phyloP scores from a whole-genome alignment of 2,888 invertebrate genomes.

The Neoaliturus tenellus region DNA sequence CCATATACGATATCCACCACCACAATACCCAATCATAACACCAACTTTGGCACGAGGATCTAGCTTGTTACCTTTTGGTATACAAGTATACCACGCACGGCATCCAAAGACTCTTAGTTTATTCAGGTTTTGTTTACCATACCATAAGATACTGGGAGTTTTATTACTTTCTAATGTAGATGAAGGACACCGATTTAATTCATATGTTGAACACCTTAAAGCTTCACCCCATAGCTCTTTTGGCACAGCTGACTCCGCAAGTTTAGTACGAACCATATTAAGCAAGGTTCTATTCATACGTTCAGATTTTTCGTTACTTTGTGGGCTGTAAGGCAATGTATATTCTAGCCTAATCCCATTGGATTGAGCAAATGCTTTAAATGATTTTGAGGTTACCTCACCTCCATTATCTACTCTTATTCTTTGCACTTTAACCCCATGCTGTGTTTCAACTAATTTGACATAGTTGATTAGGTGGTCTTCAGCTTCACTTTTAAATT shows the following conservation, averaged over 20 bases:
- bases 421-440: conserved; percentile 64
- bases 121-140: conserved; percentile 52
- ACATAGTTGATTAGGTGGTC: conserved; percentile 65
- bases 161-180: conserved; percentile 12
- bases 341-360: conserved; percentile 65
- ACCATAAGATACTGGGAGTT: conserved; percentile 59
- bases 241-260: conserved; percentile 63
- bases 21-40: conserved; percentile 58
- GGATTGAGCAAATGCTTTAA: conserved; percentile 62
- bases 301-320: conserved; percentile 67
- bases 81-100: conserved; percentile 51
- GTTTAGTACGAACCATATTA: conserved; percentile 66
- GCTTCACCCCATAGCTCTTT: conserved; percentile 66
- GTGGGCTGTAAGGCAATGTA: conserved; percentile 66
- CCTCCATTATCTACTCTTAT: conserved; percentile 67
- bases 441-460: conserved; percentile 65
- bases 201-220: conserved; percentile 62
- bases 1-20: conserved; percentile 29
- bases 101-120: conserved; percentile 62
- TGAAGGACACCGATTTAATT: conserved; percentile 64
- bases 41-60: conserved; percentile 49
- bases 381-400: conserved; percentile 65
- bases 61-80: conserved; percentile 55
- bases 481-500: conserved; percentile 67
- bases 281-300: conserved; percentile 67